A percentile compares a stretch with the other conserved stretches of the same genome.
Conservation (phyloP, 2,113 vertebrate genomes). For the Phalacrocorax brasilianus region DNA sequence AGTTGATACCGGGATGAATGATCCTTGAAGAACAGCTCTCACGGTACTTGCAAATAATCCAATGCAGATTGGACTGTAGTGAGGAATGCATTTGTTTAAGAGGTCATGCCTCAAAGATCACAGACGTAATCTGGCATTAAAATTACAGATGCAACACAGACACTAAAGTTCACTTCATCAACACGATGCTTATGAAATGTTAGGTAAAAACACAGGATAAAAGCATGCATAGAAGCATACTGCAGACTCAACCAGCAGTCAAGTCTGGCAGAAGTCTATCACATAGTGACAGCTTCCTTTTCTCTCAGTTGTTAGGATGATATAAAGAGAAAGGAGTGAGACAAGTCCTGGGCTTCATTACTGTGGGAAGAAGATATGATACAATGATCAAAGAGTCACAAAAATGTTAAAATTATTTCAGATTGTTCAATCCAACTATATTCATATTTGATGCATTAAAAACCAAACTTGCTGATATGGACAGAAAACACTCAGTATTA, state of each 20-base stretch:
- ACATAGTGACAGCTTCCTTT: constrained; percentile 30
- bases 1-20: neutral
- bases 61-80: neutral
- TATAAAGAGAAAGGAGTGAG: neutral
- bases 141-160: neutral
- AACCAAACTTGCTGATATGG: neutral
- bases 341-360: neutral
- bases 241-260: neutral
- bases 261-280: constrained; percentile 42
- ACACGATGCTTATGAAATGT: neutral
- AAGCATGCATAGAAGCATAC: neutral
- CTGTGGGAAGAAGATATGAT: neutral
- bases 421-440: neutral
- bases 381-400: neutral
- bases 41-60: neutral
- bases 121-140: neutral
- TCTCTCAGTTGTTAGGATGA: neutral
- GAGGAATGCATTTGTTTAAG: neutral
- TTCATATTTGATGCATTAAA: neutral
- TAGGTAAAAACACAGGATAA: constrained; percentile 8
- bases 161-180: neutral
- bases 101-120: neutral
- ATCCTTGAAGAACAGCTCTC: neutral
- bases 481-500: neutral
- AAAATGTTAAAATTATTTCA: neutral